phyloP scores from a whole-genome alignment of 2,113 vertebrate genomes.

The Alexandromys fortis region DNA sequence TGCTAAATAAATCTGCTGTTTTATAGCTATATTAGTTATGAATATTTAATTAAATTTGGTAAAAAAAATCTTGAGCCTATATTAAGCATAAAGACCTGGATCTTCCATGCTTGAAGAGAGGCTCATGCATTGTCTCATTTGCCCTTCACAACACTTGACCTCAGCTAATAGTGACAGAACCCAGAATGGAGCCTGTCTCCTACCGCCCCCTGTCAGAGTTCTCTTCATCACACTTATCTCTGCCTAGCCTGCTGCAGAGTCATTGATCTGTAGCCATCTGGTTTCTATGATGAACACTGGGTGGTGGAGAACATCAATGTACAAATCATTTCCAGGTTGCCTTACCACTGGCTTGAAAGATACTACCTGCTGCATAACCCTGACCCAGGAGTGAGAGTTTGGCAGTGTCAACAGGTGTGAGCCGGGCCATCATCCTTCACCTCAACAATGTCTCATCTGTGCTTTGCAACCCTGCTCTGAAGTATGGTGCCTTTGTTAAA shows the following conservation, averaged over 20 bases:
- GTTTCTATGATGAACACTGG: conserved; percentile 37
- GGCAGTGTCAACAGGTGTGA: not conserved
- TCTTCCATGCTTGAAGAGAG: conserved; percentile 7
- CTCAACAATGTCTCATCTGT: rapidly evolving
- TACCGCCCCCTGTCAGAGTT: not conserved
- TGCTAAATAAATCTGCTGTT: not conserved
- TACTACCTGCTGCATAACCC: conserved; percentile 2
- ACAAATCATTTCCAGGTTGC: conserved; percentile 1
- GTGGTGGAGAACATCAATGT: not conserved
- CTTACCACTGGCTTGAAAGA: conserved; percentile 12
- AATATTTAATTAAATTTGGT: conserved; percentile 20
- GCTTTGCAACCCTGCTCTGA: conserved; percentile 8
- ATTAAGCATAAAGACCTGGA: not conserved
- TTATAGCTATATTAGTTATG: not conserved
- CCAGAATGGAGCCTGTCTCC: not conserved
- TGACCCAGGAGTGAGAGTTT: not conserved
- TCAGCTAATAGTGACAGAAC: not conserved
- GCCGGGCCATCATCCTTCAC: not conserved
- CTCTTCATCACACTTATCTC: conserved; percentile 5
- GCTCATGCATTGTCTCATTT: not conserved
- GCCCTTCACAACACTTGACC: not conserved
- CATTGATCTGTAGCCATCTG: conserved; percentile 43
- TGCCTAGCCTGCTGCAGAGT: not conserved
- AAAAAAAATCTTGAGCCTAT: not conserved
- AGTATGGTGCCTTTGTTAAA: conserved; percentile 39